Base-by-base conservation (phyloP, 2,113 vertebrate genomes). In the Brachypteracias leptosomus region DNA sequence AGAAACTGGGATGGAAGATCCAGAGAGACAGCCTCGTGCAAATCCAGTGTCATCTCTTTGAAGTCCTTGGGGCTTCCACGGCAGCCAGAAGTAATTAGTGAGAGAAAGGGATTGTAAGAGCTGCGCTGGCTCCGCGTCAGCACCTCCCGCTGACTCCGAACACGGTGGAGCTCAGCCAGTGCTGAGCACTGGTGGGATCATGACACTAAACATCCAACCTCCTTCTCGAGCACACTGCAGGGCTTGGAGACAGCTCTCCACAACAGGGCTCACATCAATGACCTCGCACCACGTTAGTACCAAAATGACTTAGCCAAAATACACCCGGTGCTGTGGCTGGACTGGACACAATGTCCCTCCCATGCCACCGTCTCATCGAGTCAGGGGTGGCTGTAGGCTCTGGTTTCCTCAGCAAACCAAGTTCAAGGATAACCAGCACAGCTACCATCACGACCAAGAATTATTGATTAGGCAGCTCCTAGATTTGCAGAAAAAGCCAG, bases 71-170 rank as follows among this genome's bases (percentile, higher is more conserved):
- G 86, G 93, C 80, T 95, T 75, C 93, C 80, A 94, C 2, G 0
- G 92, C 95, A 96, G 95, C 95, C 94, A 93, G 93, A 95, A 96
- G 88, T 14, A 85, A 96, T 94, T 90, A 95, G 84, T 42, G 88
- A 82, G 83, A 31, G 51, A 85, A 88, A 58, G 42, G 74, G 46
- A 31, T 26, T 73, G 49, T 18, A 35, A 82, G 89, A 95, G 94
- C 70, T 0, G 0, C n/a, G 58, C 89, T 96, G 93, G 94, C 91
- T 89, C n/a, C 4, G 25, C 29, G 3, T 82, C 94, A 92, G 70
- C 0, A 3, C 74, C 51, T 78, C 91, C 94, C 9, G 0, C 93
- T 88, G 87, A 33, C 81, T 83, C 5, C 26, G 80, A 81, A 96
- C 55, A 26, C 46, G 76, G 62, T 3, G 0, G 46, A 75, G 85